Base-by-base conservation (phyloP, 2,113 vertebrate species). In the Azemiops feae region DNA sequence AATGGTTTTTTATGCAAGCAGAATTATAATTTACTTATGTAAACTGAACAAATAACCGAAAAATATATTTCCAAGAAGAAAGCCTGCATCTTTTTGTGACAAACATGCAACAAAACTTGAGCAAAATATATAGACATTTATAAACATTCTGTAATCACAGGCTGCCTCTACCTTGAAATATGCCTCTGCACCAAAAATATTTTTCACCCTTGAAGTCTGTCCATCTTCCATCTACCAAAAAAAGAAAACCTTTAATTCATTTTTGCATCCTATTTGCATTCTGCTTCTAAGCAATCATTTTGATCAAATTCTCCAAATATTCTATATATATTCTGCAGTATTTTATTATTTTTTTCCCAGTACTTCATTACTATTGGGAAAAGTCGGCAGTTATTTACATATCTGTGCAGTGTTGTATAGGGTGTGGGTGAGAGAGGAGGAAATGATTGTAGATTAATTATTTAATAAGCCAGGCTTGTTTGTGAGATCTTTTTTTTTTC, bases 381-480 rank as follows among this genome's bases (percentile, higher is more conserved):
- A 74, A 92, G 50, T 74, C 58, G 88, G 58, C 58, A 92, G 57
- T 88, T 92, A 74, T 92, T 92, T 54, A 92, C 58, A 47, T 88
- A 34, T 45, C 39, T 88, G 86, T 54, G 50, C 27, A 54, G 14
- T 54, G 43, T 27, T 1, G 4, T 10, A n/a, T 43, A 45, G 43
- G 2, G 30, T 12, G 25, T 11, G 6, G 8, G 86, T 53, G 58
- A 39, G 16, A 50, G 34, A 39, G 25, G 47, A 69, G 34, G 23
- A 55, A 88, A 88, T 74, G n/a, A 22, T 87, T n/a, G 4, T 53
- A 88, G 86, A 92, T 92, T 92, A 92, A 92, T 92, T 92, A 92
- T 88, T 88, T 92, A 92, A 69, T 88, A 27, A 69, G 86, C 30
- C 23, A 54, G 57, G 58, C 47, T 88, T 54, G 34, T 88, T 92